Evolutionary conservation across 2,888 invertebrate species (phyloP).

Genomic region (Epiblema foenella): DNA sequence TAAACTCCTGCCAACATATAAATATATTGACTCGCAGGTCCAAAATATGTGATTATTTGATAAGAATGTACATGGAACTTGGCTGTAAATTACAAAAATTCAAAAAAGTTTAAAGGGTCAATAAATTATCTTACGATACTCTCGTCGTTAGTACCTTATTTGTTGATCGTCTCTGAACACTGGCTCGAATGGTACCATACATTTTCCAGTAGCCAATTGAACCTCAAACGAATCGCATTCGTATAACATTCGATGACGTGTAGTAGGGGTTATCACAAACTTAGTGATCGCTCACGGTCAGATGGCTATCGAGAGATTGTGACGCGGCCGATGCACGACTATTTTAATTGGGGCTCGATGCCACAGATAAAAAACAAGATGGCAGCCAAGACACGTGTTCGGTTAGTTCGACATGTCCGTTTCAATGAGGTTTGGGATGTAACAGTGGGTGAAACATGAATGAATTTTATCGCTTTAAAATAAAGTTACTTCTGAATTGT

Average conservation of each 20-base stretch:
- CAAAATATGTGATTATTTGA: too few species aligned
- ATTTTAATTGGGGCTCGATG: conserved; percentile 83
- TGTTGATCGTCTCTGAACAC: too few species aligned
- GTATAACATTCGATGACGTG: conserved; percentile 31
- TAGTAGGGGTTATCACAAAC: conserved; percentile 52
- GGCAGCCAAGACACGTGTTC: conserved; percentile 75
- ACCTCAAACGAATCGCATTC: conserved; percentile 4
- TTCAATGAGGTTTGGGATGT: conserved; percentile 38
- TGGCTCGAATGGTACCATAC: too few species aligned
- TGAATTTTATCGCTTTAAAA: not conserved
- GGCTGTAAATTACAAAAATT: too few species aligned
- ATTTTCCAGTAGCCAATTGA: not conserved
- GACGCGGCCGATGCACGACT: conserved; percentile 82
- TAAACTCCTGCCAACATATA: too few species aligned
- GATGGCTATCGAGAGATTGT: conserved; percentile 78
- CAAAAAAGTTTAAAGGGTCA: too few species aligned
- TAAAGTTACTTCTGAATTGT: not conserved
- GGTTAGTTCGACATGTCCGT: conserved; percentile 44
- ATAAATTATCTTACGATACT: too few species aligned
- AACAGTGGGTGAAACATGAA: not conserved
- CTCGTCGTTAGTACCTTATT: too few species aligned
- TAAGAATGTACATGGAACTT: too few species aligned
- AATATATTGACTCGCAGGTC: too few species aligned
- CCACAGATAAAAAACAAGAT: conserved; percentile 76
- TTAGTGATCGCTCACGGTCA: conserved; percentile 80